phyloP scores from a whole-genome alignment of 2,113 vertebrate species.

The Plecturocebus donacophilus region DNA sequence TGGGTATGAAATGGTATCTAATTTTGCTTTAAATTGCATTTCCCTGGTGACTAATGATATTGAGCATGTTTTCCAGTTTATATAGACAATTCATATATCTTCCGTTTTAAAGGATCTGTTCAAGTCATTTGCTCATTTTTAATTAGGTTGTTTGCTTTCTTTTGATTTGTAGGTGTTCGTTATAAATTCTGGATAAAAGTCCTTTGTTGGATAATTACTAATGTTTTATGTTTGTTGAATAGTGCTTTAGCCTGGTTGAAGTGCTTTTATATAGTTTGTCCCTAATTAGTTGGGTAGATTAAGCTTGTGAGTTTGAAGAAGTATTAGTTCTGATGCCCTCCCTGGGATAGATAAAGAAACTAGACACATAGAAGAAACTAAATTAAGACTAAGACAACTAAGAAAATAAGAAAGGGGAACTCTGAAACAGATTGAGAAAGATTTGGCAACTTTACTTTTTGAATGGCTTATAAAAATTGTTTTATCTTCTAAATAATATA shows the following conservation, averaged over 20 bases:
- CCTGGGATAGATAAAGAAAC: background rate
- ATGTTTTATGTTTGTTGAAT: constrained; percentile 29
- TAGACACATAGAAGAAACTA: background rate
- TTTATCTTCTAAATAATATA: background rate
- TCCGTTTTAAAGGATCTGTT: background rate
- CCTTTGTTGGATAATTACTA: background rate
- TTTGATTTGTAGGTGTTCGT: background rate
- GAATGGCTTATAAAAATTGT: background rate
- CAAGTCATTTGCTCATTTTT: constrained; percentile 10
- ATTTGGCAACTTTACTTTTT: background rate
- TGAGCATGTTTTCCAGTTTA: background rate
- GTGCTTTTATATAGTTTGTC: background rate
- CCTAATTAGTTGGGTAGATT: background rate
- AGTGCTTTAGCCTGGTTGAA: constrained; percentile 6
- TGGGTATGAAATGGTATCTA: background rate
- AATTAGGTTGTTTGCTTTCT: background rate
- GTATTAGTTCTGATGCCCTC: background rate
- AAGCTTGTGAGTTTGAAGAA: background rate
- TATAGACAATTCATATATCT: background rate
- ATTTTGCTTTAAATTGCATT: constrained; percentile 31
- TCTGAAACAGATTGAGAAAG: background rate
- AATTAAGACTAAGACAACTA: background rate
- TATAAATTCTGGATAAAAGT: background rate
- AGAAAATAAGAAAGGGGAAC: background rate
- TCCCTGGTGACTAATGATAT: background rate